Percentiles rank a stretch among this genome's conserved stretches.
phyloP scores from a whole-genome alignment of 2,113 vertebrate genomes.

The Brachirus orientalis region DNA sequence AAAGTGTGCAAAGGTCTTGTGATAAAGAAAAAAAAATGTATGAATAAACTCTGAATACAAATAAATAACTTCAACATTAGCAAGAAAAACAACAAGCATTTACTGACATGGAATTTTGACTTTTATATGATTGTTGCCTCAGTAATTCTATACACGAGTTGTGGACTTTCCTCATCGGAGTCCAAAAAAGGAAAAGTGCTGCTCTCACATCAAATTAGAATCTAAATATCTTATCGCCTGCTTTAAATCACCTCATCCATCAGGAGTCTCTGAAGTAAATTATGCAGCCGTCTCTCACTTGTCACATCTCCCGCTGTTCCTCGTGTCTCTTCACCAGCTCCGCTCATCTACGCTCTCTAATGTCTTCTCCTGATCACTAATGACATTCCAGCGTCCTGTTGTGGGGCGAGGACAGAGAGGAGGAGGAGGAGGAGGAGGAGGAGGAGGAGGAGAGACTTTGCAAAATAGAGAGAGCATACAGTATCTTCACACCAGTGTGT shows the following conservation, averaged over 20 bases:
- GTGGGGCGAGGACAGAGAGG: conserved; percentile 1
- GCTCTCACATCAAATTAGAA: conserved; percentile 42
- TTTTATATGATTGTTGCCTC: not conserved
- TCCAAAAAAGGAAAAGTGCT: conserved; percentile 14
- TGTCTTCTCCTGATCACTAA: conserved; percentile 45
- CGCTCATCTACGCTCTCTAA: conserved; percentile 32
- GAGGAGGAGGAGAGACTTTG: conserved; percentile 2
- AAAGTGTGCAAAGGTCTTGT: too few species aligned
- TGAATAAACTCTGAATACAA: too few species aligned
- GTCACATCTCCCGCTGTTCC: conserved; percentile 48
- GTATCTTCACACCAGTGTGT: not conserved
- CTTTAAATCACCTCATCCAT: conserved; percentile 65
- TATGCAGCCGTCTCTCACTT: conserved; percentile 36
- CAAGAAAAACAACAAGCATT: not conserved
- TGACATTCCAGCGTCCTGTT: conserved; percentile 34
- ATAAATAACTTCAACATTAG: too few species aligned
- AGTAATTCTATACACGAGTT: not conserved
- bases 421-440: not conserved
- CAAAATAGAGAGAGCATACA: not conserved
- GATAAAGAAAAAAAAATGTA: too few species aligned
- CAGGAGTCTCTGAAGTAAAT: conserved; percentile 49
- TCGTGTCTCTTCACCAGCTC: conserved; percentile 26
- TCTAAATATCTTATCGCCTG: conserved; percentile 53
- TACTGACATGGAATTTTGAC: not conserved
- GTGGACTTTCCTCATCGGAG: not conserved